Evolutionary conservation across 2,888 invertebrate genomes (phyloP), one percentile per base, ranked within the genome.

Genomic region (Pimpla rufipes): DNA sequence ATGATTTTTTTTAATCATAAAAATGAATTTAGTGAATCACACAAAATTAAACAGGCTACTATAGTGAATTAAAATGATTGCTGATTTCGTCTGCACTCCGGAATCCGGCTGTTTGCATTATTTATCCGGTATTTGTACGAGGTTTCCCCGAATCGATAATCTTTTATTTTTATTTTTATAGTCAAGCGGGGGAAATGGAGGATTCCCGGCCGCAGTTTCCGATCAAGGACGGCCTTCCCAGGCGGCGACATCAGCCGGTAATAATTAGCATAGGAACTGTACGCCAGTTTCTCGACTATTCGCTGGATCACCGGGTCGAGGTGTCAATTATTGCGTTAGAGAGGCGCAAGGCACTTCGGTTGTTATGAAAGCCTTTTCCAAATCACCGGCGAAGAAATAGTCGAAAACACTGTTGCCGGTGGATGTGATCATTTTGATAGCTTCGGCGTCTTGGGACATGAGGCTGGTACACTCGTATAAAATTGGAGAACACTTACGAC

Each of bases 251-350:
- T 11, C 35, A 68, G 13, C 16, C 62, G 11, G 16, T 37, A 16
- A 18, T 29, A 29, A 67, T 50, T 35, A 29, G 50, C 47, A 67
- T 29, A 23, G 23, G 66, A 18, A 7, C 45, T n/a, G 29, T 23
- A 16, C 47, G 4, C 18, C 50, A 35, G 11, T 37, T 68, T 68
- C 50, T 68, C 50, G 47, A 67, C 35, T n/a, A 45, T 50, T 35
- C 50, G 10, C 35, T 59, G 16, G 6, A 16, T 3, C 10, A 37
- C 40, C 0, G 10, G 8, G 18, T 7, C 10, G 10, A 37, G 18
- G 37, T 62, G 47, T 50, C 18, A 52, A 35, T 21, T 16, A 35
- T 68, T 35, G 37, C 68, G 68, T 37, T 68, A 68, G 68, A 68
- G 29, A 29, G 67, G 7, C 29, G 23, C 47, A 23, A 35, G 35